Percentiles rank a stretch among this genome's conserved stretches.
Evolutionary conservation across 92 coral and sea anemone species (phyloP).

Genomic region (Palythoa caribaeorum): DNA sequence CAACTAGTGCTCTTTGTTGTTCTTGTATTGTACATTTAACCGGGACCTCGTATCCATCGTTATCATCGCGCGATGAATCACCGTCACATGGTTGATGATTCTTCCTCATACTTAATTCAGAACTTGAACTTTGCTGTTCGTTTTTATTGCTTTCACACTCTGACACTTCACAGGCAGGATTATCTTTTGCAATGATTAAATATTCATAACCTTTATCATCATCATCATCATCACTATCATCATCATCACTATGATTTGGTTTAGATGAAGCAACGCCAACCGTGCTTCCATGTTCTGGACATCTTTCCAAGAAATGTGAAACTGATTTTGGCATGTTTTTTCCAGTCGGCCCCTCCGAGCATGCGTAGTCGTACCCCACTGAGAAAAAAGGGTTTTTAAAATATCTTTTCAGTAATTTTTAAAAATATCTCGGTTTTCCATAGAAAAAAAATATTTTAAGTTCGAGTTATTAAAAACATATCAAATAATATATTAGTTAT

Average conservation of each 20-base stretch:
- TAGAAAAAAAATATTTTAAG: too few species aligned
- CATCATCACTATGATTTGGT: not conserved
- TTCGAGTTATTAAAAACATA: too few species aligned
- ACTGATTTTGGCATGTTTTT: not conserved
- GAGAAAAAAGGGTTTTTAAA: not conserved
- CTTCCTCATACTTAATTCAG: not conserved
- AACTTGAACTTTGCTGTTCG: not conserved
- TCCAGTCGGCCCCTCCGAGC: conserved; percentile 12
- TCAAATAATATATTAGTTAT: too few species aligned
- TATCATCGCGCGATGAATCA: not conserved
- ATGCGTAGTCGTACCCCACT: conserved; percentile 37
- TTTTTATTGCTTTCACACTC: not conserved
- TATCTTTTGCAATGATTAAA: not conserved
- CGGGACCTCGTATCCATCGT: conserved; percentile 35
- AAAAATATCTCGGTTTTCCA: too few species aligned
- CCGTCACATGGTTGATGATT: not conserved
- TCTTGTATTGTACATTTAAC: not conserved
- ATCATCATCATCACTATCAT: not conserved
- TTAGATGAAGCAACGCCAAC: not conserved
- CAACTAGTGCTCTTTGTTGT: conserved; percentile 11
- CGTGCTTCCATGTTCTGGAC: conserved; percentile 14
- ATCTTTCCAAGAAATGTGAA: not conserved
- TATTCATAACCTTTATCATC: not conserved
- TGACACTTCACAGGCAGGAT: not conserved
- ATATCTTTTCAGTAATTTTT: not conserved